phyloP scores from a whole-genome alignment of 2,113 vertebrate species.

The Typhlomys cinereus region DNA sequence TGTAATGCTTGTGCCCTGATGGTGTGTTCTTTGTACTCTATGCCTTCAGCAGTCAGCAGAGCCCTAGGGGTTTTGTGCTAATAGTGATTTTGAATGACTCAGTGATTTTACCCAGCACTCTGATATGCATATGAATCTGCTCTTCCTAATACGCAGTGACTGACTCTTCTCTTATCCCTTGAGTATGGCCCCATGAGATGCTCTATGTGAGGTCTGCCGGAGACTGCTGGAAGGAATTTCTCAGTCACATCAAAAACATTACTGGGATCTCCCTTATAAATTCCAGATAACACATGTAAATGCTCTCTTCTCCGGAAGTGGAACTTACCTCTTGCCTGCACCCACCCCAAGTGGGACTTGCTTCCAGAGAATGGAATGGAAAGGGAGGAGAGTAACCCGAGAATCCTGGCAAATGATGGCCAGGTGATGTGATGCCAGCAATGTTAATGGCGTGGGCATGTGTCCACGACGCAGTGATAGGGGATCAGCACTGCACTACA shows the following conservation, averaged over 20 bases:
- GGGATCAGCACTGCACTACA: neutral
- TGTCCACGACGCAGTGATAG: fast-evolving
- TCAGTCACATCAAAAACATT: slow-evolving; percentile 19
- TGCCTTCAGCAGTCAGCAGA: neutral
- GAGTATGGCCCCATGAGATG: neutral
- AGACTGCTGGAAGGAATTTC: neutral
- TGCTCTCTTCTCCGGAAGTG: neutral
- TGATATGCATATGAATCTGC: neutral
- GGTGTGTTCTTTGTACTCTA: neutral
- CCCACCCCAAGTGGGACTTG: neutral
- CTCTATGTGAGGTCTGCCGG: neutral
- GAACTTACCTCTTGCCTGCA: neutral
- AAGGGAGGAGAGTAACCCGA: neutral
- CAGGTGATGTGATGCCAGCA: neutral
- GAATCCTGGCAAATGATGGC: neutral
- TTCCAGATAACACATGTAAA: neutral
- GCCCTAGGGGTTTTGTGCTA: neutral
- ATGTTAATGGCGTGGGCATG: fast-evolving
- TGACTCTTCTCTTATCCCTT: neutral
- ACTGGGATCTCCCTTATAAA: neutral
- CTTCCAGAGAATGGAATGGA: neutral
- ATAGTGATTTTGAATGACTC: neutral
- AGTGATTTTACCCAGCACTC: neutral
- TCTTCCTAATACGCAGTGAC: neutral
- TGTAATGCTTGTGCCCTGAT: neutral